Evolutionary conservation across 2,888 invertebrate species (phyloP).

Genomic region (Lasioglossum calceatum): DNA sequence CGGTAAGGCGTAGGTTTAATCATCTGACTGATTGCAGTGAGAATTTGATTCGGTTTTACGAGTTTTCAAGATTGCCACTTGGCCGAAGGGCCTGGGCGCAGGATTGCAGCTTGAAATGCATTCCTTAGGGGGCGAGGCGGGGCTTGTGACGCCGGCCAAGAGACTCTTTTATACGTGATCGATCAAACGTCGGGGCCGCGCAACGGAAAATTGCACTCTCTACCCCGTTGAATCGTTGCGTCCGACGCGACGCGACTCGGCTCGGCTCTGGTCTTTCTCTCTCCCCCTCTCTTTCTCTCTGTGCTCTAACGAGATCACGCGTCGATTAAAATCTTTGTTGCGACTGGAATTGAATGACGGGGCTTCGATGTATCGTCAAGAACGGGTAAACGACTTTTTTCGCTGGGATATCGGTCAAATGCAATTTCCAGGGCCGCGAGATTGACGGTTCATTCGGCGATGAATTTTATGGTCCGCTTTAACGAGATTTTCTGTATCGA

Average conservation of each 20-base stretch:
- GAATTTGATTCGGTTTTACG: slow-evolving; percentile 84
- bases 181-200: slow-evolving; percentile 42
- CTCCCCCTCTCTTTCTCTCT: not conserved
- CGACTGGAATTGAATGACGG: slow-evolving; percentile 4
- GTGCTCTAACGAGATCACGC: slow-evolving; percentile 36
- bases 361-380: slow-evolving; percentile 18
- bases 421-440: slow-evolving; percentile 22
- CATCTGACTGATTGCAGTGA: slow-evolving; percentile 80
- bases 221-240: slow-evolving; percentile 9
- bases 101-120: slow-evolving; percentile 45
- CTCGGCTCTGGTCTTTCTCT: not conserved
- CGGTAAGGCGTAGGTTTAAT: slow-evolving; percentile 79
- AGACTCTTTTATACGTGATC: slow-evolving; percentile 51
- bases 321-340: slow-evolving; percentile 36
- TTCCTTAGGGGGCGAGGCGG: slow-evolving; percentile 35
- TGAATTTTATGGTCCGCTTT: slow-evolving; percentile 13
- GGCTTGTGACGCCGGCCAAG: slow-evolving; percentile 4
- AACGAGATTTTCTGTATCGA: slow-evolving; percentile 46
- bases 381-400: slow-evolving; percentile 27
- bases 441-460: slow-evolving; percentile 19
- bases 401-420: slow-evolving; percentile 4
- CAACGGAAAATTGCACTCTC: slow-evolving; percentile 39
- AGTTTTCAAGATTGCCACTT: slow-evolving; percentile 80
- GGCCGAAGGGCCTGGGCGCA: slow-evolving; percentile 42
- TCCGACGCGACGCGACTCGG: not conserved